These are phyloP conservation scores for Chloropsis cyanopogon DNA, from an alignment of 2,113 vertebrate genomes.

Conservation along the genomic window DNA sequence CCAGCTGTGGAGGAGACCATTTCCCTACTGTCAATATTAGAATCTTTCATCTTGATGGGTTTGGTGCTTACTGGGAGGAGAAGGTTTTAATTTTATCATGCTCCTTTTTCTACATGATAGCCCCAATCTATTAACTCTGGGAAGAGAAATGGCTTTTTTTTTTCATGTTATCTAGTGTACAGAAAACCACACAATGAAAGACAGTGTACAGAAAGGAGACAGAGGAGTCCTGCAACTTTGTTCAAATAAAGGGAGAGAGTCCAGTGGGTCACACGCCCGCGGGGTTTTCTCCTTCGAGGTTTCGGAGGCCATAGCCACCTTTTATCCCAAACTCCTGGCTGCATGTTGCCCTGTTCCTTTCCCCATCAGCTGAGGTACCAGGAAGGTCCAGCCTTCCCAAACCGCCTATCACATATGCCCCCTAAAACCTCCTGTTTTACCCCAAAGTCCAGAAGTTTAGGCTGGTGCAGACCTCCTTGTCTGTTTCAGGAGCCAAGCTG, in stretches of 20 bases:
- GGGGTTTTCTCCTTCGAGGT: accelerated
- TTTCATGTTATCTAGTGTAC: neutral
- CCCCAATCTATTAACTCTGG: neutral
- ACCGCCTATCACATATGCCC: accelerated
- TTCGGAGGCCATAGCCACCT: accelerated
- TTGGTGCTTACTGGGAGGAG: neutral
- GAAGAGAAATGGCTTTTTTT: neutral
- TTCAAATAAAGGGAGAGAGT: neutral
- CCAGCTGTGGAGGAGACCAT: neutral
- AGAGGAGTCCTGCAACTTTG: neutral
- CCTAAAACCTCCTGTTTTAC: neutral
- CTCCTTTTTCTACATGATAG: neutral
- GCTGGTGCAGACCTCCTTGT: neutral
- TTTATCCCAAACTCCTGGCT: accelerated
- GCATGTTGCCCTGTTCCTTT: neutral
- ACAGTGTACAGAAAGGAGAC: no score
- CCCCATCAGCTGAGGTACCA: accelerated
- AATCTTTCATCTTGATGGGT: neutral
- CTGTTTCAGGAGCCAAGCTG: neutral
- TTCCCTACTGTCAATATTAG: neutral
- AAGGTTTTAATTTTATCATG: neutral
- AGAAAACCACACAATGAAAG: neutral
- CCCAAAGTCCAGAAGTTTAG: neutral
- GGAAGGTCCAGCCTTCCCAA: neutral
- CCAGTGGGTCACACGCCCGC: accelerated